Base-by-base conservation (phyloP, 64 coral and sea anemone genomes). In the Actinia tenebrosa region DNA sequence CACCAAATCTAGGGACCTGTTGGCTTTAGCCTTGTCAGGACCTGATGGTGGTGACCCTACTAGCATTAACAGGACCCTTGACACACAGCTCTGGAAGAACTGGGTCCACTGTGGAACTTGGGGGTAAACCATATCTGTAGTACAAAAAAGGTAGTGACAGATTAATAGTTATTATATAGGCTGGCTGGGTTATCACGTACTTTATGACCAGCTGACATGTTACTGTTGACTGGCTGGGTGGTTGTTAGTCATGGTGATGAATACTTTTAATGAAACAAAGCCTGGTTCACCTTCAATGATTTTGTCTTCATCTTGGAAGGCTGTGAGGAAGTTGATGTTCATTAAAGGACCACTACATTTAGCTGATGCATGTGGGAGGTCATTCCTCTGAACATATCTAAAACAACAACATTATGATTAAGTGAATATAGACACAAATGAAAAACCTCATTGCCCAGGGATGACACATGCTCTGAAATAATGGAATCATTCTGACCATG, bases 81-180 rank as follows among this genome's bases (percentile, higher is more conserved):
- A 90, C 42, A 97, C 94, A 88, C 85, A 93, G 20, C 88, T 84
- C 52, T 97, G 94, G 78, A 93, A 97, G 82, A 97, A 93, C 42
- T 89, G 60, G 23, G 59, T 80, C 94, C 94, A 97, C 56, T 87
- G 87, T 7, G 94, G 86, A 45, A 93, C 91, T 59, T 92, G 86
- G 52, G 94, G 94, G 68, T 97, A 97, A 63, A 77, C 87, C 55
- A 92, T 88, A 85, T 93, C 94, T 95, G 64, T 13, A 83, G 81
- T 23, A 58, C 26, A 42, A 75, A 42, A 2, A 72, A 27, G 25
- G 25, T 13, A 75, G 20, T 26, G 42, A 18, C 3, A 50, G 47
- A 8, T 50, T 50, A 50, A 50, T 5, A 50, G 47, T 50, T 2
- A 50, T 50, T 50, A 0, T 8, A 50, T 50, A 1, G 47, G 2